These are phyloP conservation scores for Gnatocerus cornutus DNA, from an alignment of 2,888 invertebrate genomes.

Conservation along the genomic window DNA sequence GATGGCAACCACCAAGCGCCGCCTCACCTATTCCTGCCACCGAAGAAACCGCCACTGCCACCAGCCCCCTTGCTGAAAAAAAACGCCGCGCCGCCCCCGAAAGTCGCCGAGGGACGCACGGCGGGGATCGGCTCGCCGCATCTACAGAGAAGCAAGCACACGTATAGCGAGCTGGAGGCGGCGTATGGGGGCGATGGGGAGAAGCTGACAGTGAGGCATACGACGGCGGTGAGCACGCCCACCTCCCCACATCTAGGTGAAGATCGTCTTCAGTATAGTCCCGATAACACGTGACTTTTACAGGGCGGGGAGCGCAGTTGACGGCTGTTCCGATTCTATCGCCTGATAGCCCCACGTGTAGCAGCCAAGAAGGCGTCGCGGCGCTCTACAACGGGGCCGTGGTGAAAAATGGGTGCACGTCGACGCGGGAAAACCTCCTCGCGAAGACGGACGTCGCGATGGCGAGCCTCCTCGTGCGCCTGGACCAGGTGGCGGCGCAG, in stretches of 20 bases:
- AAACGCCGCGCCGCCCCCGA: constrained; percentile 62
- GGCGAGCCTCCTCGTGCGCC: constrained; percentile 78
- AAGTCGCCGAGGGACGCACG: constrained; percentile 73
- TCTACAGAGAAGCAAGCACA: constrained; percentile 76
- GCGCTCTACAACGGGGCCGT: constrained; percentile 22
- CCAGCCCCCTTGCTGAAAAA: constrained; percentile 79
- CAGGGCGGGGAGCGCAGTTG: constrained; percentile 59
- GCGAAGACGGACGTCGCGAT: constrained; percentile 82
- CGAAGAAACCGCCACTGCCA: constrained; percentile 83
- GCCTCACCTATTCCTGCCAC: constrained; percentile 76
- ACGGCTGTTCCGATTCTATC: constrained; percentile 59
- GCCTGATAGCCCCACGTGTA: constrained; percentile 50
- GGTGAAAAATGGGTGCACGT: constrained; percentile 63
- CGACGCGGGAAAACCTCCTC: constrained; percentile 74
- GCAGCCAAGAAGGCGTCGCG: neutral
- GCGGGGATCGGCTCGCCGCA: constrained; percentile 79
- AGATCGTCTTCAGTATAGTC: neutral
- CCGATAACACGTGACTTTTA: constrained; percentile 18
- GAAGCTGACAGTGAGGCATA: constrained; percentile 52
- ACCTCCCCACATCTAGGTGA: constrained; percentile 69
- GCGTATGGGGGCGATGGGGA: constrained; percentile 58
- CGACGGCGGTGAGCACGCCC: constrained; percentile 69
- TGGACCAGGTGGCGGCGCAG: constrained; percentile 82
- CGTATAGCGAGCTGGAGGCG: constrained; percentile 76
- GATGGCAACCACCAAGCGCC: constrained; percentile 69